Evolutionary conservation across 2,113 vertebrate genomes (phyloP).

Genomic region (Entelurus aequoreus): DNA sequence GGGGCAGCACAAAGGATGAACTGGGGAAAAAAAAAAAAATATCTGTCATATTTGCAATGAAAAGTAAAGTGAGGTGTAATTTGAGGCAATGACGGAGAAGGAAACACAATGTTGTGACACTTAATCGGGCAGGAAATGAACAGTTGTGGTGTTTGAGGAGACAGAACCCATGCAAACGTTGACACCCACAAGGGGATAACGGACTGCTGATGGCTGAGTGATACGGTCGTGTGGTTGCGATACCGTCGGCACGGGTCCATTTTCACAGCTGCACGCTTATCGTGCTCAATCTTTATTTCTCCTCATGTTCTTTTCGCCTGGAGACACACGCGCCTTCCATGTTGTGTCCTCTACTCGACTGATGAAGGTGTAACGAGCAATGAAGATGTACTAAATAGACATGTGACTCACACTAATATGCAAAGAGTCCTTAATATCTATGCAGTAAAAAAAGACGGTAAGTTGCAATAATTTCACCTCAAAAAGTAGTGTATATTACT

Average conservation of each 20-base stretch:
- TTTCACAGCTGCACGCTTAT: slow-evolving; percentile 46
- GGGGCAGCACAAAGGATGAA: too few relatives aligned
- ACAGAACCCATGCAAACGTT: slow-evolving; percentile 8
- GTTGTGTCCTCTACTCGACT: not conserved
- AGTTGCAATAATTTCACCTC: too few relatives aligned
- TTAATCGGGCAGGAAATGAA: slow-evolving; percentile 51
- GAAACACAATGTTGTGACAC: slow-evolving; percentile 50
- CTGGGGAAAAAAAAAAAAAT: not conserved
- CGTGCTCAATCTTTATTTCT: slow-evolving; percentile 12
- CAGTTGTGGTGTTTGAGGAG: slow-evolving; percentile 42
- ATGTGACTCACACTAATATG: too few relatives aligned
- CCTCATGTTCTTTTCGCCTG: not conserved
- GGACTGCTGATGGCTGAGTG: slow-evolving; percentile 51
- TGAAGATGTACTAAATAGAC: too few relatives aligned
- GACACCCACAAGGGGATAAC: slow-evolving; percentile 44
- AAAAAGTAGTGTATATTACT: too few relatives aligned
- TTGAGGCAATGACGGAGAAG: slow-evolving; percentile 21
- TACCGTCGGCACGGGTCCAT: slow-evolving; percentile 38
- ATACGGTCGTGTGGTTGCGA: slow-evolving; percentile 41
- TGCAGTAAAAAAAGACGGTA: too few relatives aligned
- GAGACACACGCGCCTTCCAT: not conserved
- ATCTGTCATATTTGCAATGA: not conserved
- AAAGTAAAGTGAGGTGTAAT: slow-evolving; percentile 1
- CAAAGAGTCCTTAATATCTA: too few relatives aligned
- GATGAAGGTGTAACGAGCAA: too few relatives aligned